Evolutionary conservation across 1,140 invertebrate species (phyloP), one percentile per base, ranked within the genome.

Genomic region (Marisa cornuarietis): DNA sequence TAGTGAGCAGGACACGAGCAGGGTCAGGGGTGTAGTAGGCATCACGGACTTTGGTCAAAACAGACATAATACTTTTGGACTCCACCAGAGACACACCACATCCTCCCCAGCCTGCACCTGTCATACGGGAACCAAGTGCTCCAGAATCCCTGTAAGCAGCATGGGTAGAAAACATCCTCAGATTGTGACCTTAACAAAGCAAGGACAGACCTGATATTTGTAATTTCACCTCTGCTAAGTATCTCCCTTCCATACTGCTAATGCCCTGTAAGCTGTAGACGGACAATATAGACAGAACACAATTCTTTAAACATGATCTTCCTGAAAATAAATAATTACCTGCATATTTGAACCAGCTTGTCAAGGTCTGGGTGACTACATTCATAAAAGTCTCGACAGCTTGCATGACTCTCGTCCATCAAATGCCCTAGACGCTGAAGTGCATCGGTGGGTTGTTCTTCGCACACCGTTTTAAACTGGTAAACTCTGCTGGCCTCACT

Each of bases 101-200:
- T 5, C 98, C 98, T 31, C 98, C 98, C 98, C 98, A 99, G 31
- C 96, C 96, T 52, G 91, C 91, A 61, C 98, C 98, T 11, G 98
- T 99, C 58, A 99, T 92, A 81, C 98, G 93, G 14, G 96, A 95
- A 58, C 97, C 96, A 31, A 96, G 92, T 11, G 95, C 94, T 61
- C 95, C 94, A 76, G 93, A 92, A 71, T 93, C 89, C 76, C 90
- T 91, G 85, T 77, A 81, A 84, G 54, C 54, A 58, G 0, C 16
- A 58, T 58, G 54, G 54, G 54, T 58, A 58, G 16, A 14, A 14
- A 14, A 14, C 54, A 58, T 58, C 54, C 11, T 18, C 16, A 18
- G 54, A 14, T 9, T 58, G 54, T 18, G 16, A 58, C 16, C 54
- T 9, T 58, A 18, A 11, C 54, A 58, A 18, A 58, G 54, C 54